phyloP scores from a whole-genome alignment of 1,140 invertebrate genomes.

The Cydia fagiglandana region DNA sequence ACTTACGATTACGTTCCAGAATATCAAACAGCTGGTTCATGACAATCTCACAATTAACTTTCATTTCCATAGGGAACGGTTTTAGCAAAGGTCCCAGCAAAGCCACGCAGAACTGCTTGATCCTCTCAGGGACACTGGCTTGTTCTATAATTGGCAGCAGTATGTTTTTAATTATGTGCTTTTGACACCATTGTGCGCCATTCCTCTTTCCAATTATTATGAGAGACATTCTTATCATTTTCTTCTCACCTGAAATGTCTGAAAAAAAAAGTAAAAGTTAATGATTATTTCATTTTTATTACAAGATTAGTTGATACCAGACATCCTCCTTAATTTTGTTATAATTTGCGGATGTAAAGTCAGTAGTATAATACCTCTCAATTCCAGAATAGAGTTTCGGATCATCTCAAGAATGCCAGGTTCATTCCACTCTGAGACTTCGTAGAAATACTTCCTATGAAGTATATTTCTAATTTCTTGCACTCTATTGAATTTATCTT shows the following conservation, averaged over 20 bases:
- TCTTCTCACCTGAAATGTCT: slow-evolving; percentile 60
- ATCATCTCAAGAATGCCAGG: slow-evolving; percentile 69
- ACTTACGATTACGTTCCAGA: slow-evolving; percentile 62
- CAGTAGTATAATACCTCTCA: slow-evolving; percentile 49
- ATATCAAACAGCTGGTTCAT: slow-evolving; percentile 61
- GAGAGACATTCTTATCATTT: slow-evolving; percentile 64
- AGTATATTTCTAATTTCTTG: slow-evolving; percentile 64
- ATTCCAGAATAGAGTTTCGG: slow-evolving; percentile 52
- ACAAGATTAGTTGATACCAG: too few relatives aligned
- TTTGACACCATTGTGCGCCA: slow-evolving; percentile 69
- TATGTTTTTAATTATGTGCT: slow-evolving; percentile 65
- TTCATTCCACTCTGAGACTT: slow-evolving; percentile 70
- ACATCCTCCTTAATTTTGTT: not conserved
- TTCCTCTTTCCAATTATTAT: slow-evolving; percentile 70
- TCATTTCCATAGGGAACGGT: slow-evolving; percentile 68
- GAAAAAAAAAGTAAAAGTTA: slow-evolving; percentile 39
- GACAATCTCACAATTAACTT: slow-evolving; percentile 67
- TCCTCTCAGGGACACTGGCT: slow-evolving; percentile 38
- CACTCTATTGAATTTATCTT: slow-evolving; percentile 63
- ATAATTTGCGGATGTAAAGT: not conserved
- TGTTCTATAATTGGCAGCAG: slow-evolving; percentile 66
- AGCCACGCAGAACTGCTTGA: slow-evolving; percentile 59
- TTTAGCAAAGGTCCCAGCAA: slow-evolving; percentile 68
- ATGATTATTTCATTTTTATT: too few relatives aligned
- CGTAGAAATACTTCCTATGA: slow-evolving; percentile 63